Conservation (phyloP, 2,113 vertebrate genomes). For the Stegostoma tigrinum region DNA sequence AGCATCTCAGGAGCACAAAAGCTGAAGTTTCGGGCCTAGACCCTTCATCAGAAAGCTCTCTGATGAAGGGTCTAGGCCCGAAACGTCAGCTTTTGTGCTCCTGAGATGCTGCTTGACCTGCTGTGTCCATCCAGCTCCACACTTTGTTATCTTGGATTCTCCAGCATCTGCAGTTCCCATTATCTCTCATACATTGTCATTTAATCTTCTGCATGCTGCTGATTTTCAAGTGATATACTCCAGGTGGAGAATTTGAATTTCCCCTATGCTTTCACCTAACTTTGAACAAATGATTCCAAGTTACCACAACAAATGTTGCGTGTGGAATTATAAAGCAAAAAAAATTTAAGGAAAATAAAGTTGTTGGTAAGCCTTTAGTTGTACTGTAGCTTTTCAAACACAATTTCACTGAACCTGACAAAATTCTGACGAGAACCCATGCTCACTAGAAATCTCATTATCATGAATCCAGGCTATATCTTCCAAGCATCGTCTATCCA, state of each 20-base stretch:
- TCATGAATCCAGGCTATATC: neutral
- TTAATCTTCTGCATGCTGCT: neutral
- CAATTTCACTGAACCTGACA: neutral
- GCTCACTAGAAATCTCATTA: neutral
- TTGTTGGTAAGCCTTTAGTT: neutral
- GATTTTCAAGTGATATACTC: neutral
- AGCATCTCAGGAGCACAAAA: too few relatives aligned
- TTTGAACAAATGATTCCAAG: neutral
- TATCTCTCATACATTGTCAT: too few relatives aligned
- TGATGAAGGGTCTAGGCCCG: too few relatives aligned
- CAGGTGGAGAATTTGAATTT: conserved; percentile 17
- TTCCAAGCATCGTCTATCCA: neutral
- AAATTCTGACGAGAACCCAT: neutral
- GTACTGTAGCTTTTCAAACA: neutral
- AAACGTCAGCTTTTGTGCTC: too few relatives aligned
- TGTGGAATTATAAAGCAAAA: neutral
- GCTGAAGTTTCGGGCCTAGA: too few relatives aligned
- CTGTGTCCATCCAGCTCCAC: too few relatives aligned
- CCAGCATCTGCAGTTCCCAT: too few relatives aligned
- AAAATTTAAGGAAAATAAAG: neutral
- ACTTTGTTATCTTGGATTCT: too few relatives aligned
- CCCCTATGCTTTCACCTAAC: too few relatives aligned
- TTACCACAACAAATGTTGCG: neutral
- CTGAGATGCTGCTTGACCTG: too few relatives aligned
- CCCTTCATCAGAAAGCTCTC: too few relatives aligned